phyloP scores from a whole-genome alignment of 2,888 invertebrate species.

The Actias luna region DNA sequence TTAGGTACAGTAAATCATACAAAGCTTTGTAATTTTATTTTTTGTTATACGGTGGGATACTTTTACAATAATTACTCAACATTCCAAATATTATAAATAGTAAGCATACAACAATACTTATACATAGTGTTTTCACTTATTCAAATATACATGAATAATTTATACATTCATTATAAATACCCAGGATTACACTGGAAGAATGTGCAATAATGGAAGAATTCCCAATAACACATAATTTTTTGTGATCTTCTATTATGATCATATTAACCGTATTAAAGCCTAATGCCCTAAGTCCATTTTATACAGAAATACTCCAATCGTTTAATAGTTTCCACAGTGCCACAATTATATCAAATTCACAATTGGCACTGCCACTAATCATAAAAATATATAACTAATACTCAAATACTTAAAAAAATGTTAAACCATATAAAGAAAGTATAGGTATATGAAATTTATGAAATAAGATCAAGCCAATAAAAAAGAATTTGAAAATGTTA shows the following conservation, averaged over 20 bases:
- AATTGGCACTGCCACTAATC: background rate
- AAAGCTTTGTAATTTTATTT: constrained; percentile 25
- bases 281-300: background rate
- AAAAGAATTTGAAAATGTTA: background rate
- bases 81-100: constrained; percentile 5
- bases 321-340: background rate
- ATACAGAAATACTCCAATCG: background rate
- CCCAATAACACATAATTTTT: background rate
- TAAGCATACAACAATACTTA: constrained; percentile 16
- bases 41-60: constrained; percentile 43
- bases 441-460: background rate
- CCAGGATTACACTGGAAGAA: background rate
- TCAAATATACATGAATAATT: constrained; percentile 17
- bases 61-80: constrained; percentile 25
- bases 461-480: background rate
- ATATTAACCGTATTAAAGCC: background rate
- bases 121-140: background rate
- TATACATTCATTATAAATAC: constrained; percentile 3
- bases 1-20: constrained; percentile 1
- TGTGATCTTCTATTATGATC: background rate
- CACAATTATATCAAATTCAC: background rate
- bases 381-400: background rate
- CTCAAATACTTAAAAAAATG: background rate
- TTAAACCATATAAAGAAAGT: background rate
- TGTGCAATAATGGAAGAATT: background rate